Percentiles rank a stretch among this genome's conserved stretches.
These are phyloP conservation scores for Strigamia transsilvanica DNA, from an alignment of 2,888 invertebrate genomes.

Conservation along the genomic window DNA sequence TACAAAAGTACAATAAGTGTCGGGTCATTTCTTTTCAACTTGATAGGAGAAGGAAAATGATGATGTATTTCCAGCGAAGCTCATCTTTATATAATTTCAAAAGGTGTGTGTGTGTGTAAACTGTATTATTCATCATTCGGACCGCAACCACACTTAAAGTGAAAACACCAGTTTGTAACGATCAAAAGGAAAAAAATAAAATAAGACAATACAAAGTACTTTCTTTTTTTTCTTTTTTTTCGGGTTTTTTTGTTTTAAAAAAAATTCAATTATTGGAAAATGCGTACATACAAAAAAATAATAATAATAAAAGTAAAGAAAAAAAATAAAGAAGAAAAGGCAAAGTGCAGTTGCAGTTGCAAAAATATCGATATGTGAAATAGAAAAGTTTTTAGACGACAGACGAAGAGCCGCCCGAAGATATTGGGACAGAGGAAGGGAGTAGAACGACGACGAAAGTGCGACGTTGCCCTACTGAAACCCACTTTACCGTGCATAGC, in stretches of 20 bases:
- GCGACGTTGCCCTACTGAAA: not conserved
- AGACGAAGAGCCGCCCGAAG: conserved; percentile 5
- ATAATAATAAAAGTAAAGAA: not conserved
- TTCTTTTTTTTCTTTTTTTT: conserved; percentile 17
- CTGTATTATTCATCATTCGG: conserved; percentile 28
- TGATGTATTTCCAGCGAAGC: conserved; percentile 33
- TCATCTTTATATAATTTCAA: conserved; percentile 34
- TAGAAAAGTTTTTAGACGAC: conserved; percentile 46
- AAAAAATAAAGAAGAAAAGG: not conserved
- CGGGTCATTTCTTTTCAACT: conserved; percentile 9
- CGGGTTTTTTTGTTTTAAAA: not conserved
- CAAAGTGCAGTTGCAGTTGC: conserved; percentile 49
- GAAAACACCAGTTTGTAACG: not conserved
- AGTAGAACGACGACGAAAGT: not conserved
- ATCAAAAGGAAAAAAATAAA: not conserved
- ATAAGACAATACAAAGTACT: not conserved
- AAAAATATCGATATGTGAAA: conserved; percentile 42
- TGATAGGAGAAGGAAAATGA: not conserved
- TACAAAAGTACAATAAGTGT: conserved; percentile 22
- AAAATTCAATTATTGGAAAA: conserved; percentile 41
- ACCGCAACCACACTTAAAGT: conserved; percentile 5
- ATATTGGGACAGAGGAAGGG: not conserved
- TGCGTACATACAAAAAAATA: not conserved
- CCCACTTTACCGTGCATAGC: not conserved
- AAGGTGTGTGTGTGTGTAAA: not conserved